Base-by-base conservation (phyloP, 2,888 invertebrate species). In the Microplitis deprimator region DNA sequence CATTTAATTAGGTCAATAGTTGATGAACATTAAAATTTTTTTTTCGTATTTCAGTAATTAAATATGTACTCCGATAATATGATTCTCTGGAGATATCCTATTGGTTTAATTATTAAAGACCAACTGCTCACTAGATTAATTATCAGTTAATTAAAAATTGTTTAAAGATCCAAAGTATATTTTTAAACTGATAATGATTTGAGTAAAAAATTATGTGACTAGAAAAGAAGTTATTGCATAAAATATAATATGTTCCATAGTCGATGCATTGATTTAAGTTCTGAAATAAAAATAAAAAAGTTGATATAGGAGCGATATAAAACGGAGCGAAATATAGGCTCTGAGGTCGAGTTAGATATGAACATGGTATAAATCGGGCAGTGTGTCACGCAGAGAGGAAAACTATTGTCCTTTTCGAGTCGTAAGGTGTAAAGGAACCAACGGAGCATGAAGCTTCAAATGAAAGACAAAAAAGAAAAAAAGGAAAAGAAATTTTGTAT, bases 281-380 rank as follows among this genome's bases (percentile, higher is more conserved):
- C 13, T 8, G 7, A 6, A 20, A 5, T 17, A 62, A 62, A 62
- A 62, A 62, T 17, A 62, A 62, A 50, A 13, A 13, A 50, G 50
- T 50, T 50, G 50, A 50, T 50, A 4, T 29, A 29, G 29, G 7
- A 29, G 20, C 10, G 65, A 65, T 65, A 50, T 65, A 20, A 29
- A 29, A 65, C 8, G 10, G 29, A 13, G 29, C 29, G 29, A 65
- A 65, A 65, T 65, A 29, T 13, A 29, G 29, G 29, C 17, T 62
- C 13, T 65, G 62, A 65, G 65, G 65, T 20, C 29, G 38, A 65
- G 65, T 65, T 73, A 41, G 50, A 73, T 17, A 65, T 16, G 6
- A 41, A 17, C 72, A 16, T 16, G 17, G 41, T 40, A 41, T 73
- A 78, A 76, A 80, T 80, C 78, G 79, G 79, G 79, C 79, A 80